phyloP scores from a whole-genome alignment of 2,797 vertebrate species.

The Halcyon badia region DNA sequence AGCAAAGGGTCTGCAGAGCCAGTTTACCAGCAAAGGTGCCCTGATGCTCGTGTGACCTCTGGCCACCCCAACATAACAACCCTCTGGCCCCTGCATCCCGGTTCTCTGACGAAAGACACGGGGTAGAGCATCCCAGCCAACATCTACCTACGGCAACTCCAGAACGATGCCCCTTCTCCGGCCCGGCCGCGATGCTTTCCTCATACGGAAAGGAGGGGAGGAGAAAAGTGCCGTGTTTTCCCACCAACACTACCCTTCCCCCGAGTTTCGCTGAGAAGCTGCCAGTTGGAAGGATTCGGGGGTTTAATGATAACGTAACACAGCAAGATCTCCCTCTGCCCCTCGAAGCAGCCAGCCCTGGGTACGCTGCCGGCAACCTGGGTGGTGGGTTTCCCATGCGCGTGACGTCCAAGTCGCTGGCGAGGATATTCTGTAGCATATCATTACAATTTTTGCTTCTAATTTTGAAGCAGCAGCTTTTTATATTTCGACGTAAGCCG shows the following conservation, averaged over 20 bases:
- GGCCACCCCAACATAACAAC: neutral
- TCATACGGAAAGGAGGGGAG: neutral
- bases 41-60: neutral
- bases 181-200: neutral
- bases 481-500: neutral
- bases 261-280: neutral
- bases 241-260: neutral
- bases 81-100: rapidly evolving
- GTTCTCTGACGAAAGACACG: rapidly evolving
- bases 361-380: neutral
- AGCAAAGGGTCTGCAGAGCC: neutral
- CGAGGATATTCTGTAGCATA: neutral
- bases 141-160: neutral
- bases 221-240: neutral
- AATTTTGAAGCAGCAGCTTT: conserved; percentile 5
- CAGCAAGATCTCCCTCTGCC: neutral
- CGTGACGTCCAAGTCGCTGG: neutral
- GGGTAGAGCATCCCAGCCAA: neutral
- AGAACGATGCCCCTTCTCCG: rapidly evolving
- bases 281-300: neutral
- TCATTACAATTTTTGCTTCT: neutral
- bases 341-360: neutral
- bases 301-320: neutral
- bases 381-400: conserved; percentile 15
- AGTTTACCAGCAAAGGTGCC: neutral